A percentile compares a stretch with the other conserved stretches of the same genome.
These are phyloP conservation scores for Catharus minimus DNA, from an alignment of 2,113 vertebrate species.

Conservation along the genomic window DNA sequence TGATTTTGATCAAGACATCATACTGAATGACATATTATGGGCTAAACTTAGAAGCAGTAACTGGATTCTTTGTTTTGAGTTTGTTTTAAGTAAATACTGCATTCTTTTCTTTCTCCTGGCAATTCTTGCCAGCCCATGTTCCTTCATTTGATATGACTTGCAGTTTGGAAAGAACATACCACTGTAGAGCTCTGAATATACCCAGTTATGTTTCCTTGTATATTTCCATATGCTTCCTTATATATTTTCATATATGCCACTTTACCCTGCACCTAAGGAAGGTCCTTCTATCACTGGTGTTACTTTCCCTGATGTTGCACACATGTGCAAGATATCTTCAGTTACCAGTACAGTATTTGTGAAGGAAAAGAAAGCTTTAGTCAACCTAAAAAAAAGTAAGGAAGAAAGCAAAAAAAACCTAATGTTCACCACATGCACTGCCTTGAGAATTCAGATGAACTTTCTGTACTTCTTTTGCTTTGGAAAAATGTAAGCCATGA, in stretches of 20 bases:
- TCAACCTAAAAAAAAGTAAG: neutral
- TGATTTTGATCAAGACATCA: neutral
- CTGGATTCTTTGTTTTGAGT: neutral
- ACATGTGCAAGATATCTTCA: neutral
- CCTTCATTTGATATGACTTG: neutral
- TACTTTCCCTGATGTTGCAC: neutral
- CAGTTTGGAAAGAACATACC: neutral
- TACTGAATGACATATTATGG: neutral
- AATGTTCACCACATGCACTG: conserved; percentile 40
- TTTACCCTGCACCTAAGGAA: neutral
- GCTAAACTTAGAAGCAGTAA: neutral
- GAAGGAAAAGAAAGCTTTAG: neutral
- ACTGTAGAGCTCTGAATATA: neutral
- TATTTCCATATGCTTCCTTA: too few relatives aligned
- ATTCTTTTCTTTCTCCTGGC: neutral
- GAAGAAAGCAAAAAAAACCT: neutral
- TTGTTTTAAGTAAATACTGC: neutral
- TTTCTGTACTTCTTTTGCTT: conserved; percentile 36
- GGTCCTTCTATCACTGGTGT: neutral
- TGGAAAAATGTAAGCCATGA: conserved; percentile 27
- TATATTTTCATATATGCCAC: neutral
- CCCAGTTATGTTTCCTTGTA: neutral
- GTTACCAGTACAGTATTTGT: neutral
- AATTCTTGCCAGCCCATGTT: neutral
- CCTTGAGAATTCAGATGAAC: conserved; percentile 44